Evolutionary conservation across 1,140 invertebrate species (phyloP).

Genomic region (Mamestra configurata): DNA sequence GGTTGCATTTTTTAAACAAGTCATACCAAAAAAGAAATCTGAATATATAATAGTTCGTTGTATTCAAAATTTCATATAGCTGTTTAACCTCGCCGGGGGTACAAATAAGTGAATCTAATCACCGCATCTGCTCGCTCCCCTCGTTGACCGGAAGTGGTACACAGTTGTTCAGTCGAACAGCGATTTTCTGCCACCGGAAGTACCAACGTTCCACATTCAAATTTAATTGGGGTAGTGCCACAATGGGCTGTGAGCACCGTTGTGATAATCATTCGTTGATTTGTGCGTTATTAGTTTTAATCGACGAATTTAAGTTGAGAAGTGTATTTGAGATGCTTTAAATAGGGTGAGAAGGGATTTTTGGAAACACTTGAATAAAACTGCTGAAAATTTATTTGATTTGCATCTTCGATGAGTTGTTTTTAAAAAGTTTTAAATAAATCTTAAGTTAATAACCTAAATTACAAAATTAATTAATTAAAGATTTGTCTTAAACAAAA

Average conservation of each 20-base stretch:
- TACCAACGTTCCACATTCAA: conserved; percentile 85
- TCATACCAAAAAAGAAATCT: conserved; percentile 24
- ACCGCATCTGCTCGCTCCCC: conserved; percentile 84
- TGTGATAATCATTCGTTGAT: conserved; percentile 55
- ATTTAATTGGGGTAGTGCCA: conserved; percentile 81
- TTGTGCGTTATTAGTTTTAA: conserved; percentile 49
- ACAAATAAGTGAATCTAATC: conserved; percentile 81
- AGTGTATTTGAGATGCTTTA: background rate
- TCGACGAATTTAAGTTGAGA: background rate
- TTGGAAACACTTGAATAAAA: background rate
- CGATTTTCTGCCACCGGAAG: conserved; percentile 87
- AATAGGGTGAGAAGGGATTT: background rate
- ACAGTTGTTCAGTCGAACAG: conserved; percentile 83
- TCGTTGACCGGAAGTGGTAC: conserved; percentile 82
- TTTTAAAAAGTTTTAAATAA: no score
- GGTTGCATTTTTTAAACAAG: conserved; percentile 12
- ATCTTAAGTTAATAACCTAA: no score
- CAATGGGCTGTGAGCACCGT: conserved; percentile 48
- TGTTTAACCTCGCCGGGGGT: conserved; percentile 74
- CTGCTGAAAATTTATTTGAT: no score
- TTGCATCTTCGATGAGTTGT: no score
- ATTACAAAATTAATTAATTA: no score
- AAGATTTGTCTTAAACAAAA: no score
- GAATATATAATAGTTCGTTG: conserved; percentile 39
- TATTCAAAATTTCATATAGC: conserved; percentile 77